Conservation (phyloP, 2,113 vertebrate species). For the Passerina amoena region DNA sequence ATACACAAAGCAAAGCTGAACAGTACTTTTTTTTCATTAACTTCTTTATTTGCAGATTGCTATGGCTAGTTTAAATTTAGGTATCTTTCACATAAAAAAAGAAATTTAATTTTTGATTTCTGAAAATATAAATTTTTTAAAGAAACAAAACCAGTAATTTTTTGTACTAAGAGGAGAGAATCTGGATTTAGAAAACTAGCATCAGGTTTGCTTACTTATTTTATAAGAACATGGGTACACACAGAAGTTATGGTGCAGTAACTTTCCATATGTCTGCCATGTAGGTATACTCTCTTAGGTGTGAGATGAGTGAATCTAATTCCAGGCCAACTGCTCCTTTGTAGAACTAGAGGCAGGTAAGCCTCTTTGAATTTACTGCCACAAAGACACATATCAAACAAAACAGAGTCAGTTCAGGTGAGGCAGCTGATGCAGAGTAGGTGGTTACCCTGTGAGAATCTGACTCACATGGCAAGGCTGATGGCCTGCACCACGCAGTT, state of each 20-base stretch:
- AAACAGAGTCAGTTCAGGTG: neutral
- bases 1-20: neutral
- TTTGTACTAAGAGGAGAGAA: neutral
- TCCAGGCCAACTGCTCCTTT: neutral
- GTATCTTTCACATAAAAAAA: neutral
- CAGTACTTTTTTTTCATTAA: neutral
- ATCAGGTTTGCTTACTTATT: neutral
- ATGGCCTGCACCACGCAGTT: neutral
- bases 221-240: neutral
- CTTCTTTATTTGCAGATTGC: neutral
- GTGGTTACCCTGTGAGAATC: neutral
- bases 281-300: accelerated
- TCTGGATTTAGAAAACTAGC: neutral
- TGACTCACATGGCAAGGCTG: neutral
- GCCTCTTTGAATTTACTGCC: neutral
- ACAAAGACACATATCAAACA: neutral
- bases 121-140: neutral
- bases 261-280: neutral
- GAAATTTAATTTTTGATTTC: neutral
- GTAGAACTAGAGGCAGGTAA: neutral
- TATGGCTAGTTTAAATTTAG: neutral
- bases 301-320: neutral
- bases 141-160: neutral
- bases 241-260: accelerated
- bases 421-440: neutral